Base-by-base conservation (phyloP, 2,888 invertebrate genomes). In the Eupithecia dodoneata region DNA sequence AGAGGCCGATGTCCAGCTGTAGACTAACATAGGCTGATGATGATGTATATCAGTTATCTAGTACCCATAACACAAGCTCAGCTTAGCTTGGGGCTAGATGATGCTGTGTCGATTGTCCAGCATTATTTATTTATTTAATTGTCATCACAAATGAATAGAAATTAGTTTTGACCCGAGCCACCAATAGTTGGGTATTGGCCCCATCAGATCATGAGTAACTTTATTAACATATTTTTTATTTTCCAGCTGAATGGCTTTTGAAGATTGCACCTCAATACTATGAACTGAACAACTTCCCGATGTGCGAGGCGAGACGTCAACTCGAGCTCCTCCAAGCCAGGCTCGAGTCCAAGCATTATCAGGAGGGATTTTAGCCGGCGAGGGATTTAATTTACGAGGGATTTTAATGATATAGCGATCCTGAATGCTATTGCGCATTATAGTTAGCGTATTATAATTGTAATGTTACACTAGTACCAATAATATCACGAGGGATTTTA, bases 241-340 rank as follows among this genome's bases (percentile, higher is more conserved):
- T 72, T n/a, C 6, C 93, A 98, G 98, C 98, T 84, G 98, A 98
- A 90, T 98, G 99, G 99, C 95, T 99, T 74, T 94, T 99, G 42
- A 97, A 97, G 90, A 97, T 99, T 80, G 99, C 99, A 0, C 99
- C 99, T 0, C 99, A 99, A 92, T 99, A 99, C 96, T 99, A 99
- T 91, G 99, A 99, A 91, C 96, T 99, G 92, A 97, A 97, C 88
- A 99, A 99, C 94, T 99, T 99, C 96, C 99, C 99, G 0, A 97
- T 97, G 87, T 99, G 99, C 91, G 99, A 99, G 93, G 99, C 99
- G 7, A 97, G 98, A 88, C 95, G 99, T 72, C 99, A 99, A 89
- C 95, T 99, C 81, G 98, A 99, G 95, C 96, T 98, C 82, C 94
- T 99, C 80, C 98, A 98, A 88, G 96, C 97, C 72, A 96, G 98